A percentile compares a stretch with the other conserved stretches of the same genome.
Evolutionary conservation across 1,140 invertebrate genomes (phyloP).

Genomic region (Rhagoletis zephyria): DNA sequence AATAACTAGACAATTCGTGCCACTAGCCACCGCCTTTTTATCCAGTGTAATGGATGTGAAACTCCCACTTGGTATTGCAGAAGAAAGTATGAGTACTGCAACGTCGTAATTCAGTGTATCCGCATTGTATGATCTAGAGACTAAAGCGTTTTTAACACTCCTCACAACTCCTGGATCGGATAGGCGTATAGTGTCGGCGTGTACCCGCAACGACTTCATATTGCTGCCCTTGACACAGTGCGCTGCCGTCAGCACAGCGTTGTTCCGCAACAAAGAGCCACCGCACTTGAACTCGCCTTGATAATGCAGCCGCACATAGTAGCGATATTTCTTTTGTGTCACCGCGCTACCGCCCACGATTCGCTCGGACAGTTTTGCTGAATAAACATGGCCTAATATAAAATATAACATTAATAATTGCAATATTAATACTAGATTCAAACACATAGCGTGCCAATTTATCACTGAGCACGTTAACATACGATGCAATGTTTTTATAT

Average conservation of each 20-base stretch:
- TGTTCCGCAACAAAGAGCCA: conserved; percentile 62
- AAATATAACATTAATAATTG: conserved; percentile 15
- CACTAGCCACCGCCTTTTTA: conserved; percentile 53
- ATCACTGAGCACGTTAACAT: not conserved
- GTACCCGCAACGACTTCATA: conserved; percentile 60
- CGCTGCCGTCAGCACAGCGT: conserved; percentile 65
- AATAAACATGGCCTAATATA: conserved; percentile 13
- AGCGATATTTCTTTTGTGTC: conserved; percentile 56
- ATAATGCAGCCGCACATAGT: conserved; percentile 64
- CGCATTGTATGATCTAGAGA: conserved; percentile 63
- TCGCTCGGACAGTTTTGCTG: not conserved
- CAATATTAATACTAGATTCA: conserved; percentile 19
- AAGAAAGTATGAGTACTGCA: conserved; percentile 64
- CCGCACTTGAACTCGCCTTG: conserved; percentile 64
- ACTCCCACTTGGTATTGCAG: conserved; percentile 61
- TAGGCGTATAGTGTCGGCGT: conserved; percentile 61
- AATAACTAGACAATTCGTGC: conserved; percentile 18
- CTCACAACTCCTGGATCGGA: conserved; percentile 61
- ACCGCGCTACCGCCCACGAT: conserved; percentile 35
- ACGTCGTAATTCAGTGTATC: conserved; percentile 64
- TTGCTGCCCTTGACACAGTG: conserved; percentile 66
- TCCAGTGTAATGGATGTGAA: conserved; percentile 63
- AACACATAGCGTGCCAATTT: conserved; percentile 35
- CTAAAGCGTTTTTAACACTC: conserved; percentile 62
- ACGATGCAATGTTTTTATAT: not conserved